Conservation (phyloP, 2,888 invertebrate species). For the Hemistola chrysoprasaria region DNA sequence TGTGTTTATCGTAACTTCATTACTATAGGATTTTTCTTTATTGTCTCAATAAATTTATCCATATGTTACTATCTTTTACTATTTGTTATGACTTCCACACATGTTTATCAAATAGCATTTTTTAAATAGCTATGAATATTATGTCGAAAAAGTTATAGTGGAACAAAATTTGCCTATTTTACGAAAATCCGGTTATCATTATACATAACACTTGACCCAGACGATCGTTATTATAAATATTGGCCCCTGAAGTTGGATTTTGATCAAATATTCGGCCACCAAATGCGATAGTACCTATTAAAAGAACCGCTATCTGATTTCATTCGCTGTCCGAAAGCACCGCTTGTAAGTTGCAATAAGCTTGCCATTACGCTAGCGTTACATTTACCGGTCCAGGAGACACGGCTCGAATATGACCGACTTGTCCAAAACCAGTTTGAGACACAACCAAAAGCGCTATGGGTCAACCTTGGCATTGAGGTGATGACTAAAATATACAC, state of each 20-base stretch:
- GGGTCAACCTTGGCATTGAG: conserved; percentile 73
- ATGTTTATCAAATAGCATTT: no score
- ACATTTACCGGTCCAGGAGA: conserved; percentile 31
- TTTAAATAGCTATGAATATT: no score
- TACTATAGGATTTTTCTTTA: conserved; percentile 37
- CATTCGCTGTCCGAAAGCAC: conserved; percentile 17
- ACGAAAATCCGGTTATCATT: no score
- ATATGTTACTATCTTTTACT: conserved; percentile 11
- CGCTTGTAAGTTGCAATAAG: conserved; percentile 23
- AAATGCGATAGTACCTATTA: conserved; percentile 12
- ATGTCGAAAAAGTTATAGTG: no score
- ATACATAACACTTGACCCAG: no score
- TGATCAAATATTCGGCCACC: neutral
- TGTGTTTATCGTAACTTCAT: conserved; percentile 38
- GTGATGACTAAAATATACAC: conserved; percentile 58
- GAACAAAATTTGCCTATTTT: no score
- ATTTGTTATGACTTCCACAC: no score
- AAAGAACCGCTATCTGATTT: conserved; percentile 18
- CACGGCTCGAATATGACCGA: conserved; percentile 43
- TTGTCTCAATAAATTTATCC: conserved; percentile 31
- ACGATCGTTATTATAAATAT: neutral
- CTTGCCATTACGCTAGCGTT: conserved; percentile 22
- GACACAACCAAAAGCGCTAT: conserved; percentile 46
- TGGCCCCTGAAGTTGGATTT: neutral
- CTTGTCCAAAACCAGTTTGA: conserved; percentile 57